Percentiles rank a stretch among this genome's conserved stretches.
phyloP scores from a whole-genome alignment of 2,888 invertebrate species.

The Sepioteuthis lessoniana region DNA sequence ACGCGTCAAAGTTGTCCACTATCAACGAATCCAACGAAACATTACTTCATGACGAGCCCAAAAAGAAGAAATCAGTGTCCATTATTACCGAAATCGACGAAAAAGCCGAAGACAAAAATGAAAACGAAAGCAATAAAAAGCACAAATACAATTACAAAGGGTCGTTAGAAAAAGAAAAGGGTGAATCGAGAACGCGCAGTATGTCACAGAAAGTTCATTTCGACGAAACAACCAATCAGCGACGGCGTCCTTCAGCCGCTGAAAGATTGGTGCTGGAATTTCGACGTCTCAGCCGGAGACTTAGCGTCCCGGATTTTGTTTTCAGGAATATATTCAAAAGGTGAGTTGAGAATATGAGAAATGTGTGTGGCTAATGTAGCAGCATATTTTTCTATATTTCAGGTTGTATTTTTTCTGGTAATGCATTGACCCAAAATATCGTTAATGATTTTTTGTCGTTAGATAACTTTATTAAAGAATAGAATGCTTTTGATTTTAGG shows the following conservation, averaged over 20 bases:
- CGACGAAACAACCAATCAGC: not conserved
- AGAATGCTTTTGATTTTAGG: too few species aligned
- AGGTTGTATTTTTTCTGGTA: too few species aligned
- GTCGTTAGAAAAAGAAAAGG: too few species aligned
- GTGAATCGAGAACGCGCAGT: not conserved
- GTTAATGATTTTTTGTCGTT: too few species aligned
- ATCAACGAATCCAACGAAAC: too few species aligned
- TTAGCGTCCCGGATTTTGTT: conserved; percentile 39
- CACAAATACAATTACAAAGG: not conserved
- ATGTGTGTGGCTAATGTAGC: too few species aligned
- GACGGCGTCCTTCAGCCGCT: conserved; percentile 38
- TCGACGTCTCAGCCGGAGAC: conserved; percentile 20
- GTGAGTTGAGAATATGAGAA: not conserved
- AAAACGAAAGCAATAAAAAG: not conserved
- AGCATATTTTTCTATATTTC: too few species aligned
- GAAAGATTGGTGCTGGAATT: conserved; percentile 42
- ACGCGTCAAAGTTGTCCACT: not conserved
- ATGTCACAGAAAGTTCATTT: not conserved
- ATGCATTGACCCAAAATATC: too few species aligned
- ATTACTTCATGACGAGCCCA: not conserved
- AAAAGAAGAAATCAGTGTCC: conserved; percentile 37
- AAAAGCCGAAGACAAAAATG: not conserved
- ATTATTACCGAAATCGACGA: not conserved
- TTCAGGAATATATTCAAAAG: conserved; percentile 45
- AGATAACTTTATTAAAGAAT: too few species aligned